A percentile compares a stretch with the other conserved stretches of the same genome.
These are phyloP conservation scores for Rhizomys pruinosus DNA, from an alignment of 2,113 vertebrate genomes.

Conservation along the genomic window DNA sequence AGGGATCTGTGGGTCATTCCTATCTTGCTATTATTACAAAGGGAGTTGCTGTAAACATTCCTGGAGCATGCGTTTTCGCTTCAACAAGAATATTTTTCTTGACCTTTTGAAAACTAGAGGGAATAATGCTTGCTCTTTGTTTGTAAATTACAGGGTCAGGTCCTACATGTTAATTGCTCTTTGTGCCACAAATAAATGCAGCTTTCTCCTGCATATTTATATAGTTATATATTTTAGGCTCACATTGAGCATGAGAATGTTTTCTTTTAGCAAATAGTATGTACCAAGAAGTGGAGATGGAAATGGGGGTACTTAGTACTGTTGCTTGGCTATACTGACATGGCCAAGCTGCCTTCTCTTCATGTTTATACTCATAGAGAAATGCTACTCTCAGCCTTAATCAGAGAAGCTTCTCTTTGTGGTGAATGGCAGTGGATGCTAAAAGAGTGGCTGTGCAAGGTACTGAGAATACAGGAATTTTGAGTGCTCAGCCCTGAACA, in stretches of 20 bases:
- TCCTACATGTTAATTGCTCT: neutral
- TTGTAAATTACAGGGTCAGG: neutral
- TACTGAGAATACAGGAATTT: neutral
- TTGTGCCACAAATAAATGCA: neutral
- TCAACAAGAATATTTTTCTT: neutral
- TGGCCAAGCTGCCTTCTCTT: neutral
- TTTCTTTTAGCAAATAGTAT: neutral
- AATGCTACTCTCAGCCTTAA: neutral
- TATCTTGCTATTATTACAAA: neutral
- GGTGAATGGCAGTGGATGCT: neutral
- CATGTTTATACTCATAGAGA: neutral
- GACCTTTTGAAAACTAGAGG: neutral
- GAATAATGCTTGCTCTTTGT: slow-evolving; percentile 4
- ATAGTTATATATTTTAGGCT: slow-evolving; percentile 5
- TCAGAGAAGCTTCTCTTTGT: neutral
- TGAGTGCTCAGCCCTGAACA: too few species aligned
- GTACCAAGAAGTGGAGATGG: neutral
- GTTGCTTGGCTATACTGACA: neutral
- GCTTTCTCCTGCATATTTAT: neutral
- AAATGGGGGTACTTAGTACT: neutral
- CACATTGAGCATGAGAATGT: neutral
- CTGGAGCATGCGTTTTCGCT: neutral
- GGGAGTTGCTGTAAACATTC: neutral
- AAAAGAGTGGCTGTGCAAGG: neutral
- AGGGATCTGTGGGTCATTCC: neutral